These are phyloP conservation scores for Acleris literana DNA, from an alignment of 2,888 invertebrate species.

Conservation along the genomic window DNA sequence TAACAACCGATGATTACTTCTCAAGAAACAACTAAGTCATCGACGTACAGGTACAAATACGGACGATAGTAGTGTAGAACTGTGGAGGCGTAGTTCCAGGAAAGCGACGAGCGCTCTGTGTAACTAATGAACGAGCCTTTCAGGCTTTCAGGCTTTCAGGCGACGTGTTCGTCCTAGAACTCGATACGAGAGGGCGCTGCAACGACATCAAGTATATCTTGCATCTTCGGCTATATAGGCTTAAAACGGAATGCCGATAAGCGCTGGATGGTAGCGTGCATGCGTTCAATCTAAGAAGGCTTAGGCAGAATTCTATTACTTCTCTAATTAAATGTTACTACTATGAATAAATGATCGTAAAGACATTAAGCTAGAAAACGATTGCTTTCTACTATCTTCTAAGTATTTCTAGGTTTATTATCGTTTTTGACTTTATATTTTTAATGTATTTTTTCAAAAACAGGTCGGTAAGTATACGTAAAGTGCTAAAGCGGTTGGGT, in stretches of 20 bases:
- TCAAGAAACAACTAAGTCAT: too few relatives aligned
- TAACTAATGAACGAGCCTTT: conserved; percentile 50
- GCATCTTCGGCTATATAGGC: background rate
- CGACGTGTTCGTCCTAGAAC: conserved; percentile 49
- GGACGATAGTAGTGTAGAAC: background rate
- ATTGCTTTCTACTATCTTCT: too few relatives aligned
- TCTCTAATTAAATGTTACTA: too few relatives aligned
- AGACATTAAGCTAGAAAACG: too few relatives aligned
- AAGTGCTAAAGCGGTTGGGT: too few relatives aligned
- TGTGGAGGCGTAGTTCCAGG: conserved; percentile 9
- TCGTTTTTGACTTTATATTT: too few relatives aligned
- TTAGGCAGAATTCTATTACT: too few relatives aligned
- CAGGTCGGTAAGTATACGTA: too few relatives aligned
- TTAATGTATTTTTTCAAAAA: too few relatives aligned
- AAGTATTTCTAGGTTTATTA: too few relatives aligned
- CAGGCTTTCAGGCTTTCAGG: conserved; percentile 61
- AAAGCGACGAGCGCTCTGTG: conserved; percentile 27
- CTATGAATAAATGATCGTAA: too few relatives aligned
- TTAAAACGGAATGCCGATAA: background rate
- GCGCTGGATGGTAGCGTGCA: background rate
- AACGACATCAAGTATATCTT: conserved; percentile 3
- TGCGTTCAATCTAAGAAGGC: background rate
- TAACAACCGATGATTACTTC: background rate
- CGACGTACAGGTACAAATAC: too few relatives aligned
- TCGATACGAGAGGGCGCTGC: conserved; percentile 58